Percentiles rank a stretch among this genome's conserved stretches.
Conservation (phyloP, 2,888 invertebrate genomes). For the Anorthoa munda region DNA sequence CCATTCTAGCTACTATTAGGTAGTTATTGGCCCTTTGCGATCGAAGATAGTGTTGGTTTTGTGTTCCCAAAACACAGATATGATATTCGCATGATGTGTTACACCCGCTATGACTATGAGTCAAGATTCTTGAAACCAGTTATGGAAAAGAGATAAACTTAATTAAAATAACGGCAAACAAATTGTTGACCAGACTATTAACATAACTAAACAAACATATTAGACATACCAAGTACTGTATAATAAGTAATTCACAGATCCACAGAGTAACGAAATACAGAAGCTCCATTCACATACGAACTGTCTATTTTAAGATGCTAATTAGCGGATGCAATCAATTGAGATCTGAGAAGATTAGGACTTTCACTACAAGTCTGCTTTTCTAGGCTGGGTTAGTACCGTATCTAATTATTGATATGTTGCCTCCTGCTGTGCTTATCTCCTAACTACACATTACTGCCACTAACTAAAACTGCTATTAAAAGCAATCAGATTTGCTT, state of each 20-base stretch:
- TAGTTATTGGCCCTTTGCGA: not conserved
- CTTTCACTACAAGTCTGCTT: constrained; percentile 14
- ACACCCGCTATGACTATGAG: constrained; percentile 10
- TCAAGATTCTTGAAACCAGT: constrained; percentile 35
- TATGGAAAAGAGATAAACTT: constrained; percentile 40
- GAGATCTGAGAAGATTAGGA: constrained; percentile 9
- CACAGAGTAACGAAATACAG: not conserved
- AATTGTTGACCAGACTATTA: constrained; percentile 38
- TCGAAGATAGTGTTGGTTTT: not conserved
- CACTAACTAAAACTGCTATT: too few species aligned
- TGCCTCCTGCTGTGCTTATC: not conserved
- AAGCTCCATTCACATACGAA: constrained; percentile 1
- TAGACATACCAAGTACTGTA: constrained; percentile 10
- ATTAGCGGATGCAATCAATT: constrained; percentile 14
- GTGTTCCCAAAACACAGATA: constrained; percentile 19
- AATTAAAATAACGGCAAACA: constrained; percentile 37
- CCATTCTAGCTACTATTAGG: not conserved
- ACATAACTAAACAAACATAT: constrained; percentile 32
- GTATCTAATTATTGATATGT: not conserved
- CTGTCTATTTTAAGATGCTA: not conserved
- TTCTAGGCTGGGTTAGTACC: not conserved
- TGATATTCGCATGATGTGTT: constrained; percentile 1
- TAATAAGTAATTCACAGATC: not conserved
- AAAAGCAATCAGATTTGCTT: too few species aligned
- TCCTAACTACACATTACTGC: too few species aligned